Percentiles rank a stretch among this genome's conserved stretches.
Conservation (phyloP, 2,113 vertebrate genomes). For the Chloroceryle aenea region DNA sequence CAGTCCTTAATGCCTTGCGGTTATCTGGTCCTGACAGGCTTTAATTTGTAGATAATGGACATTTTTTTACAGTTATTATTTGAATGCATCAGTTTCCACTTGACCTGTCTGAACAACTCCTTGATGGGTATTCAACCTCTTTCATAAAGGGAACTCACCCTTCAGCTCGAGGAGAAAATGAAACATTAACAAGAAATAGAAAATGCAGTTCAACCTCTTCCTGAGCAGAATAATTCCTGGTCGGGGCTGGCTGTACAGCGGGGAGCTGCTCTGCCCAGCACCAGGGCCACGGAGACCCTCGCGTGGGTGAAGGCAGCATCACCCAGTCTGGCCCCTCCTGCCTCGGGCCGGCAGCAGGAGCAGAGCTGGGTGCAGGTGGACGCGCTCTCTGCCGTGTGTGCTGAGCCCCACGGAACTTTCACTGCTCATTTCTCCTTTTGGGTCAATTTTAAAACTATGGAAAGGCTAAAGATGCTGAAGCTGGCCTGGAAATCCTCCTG, state of each 20-base stretch:
- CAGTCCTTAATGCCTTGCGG: background rate
- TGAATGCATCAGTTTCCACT: constrained; percentile 18
- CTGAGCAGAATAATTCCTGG: background rate
- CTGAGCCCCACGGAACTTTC: background rate
- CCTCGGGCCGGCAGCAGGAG: rapidly evolving
- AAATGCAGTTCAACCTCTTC: background rate
- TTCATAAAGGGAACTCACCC: background rate
- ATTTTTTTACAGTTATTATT: background rate
- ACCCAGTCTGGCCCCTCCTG: background rate
- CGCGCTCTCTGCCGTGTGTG: rapidly evolving
- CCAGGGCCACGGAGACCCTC: background rate
- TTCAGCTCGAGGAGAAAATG: background rate
- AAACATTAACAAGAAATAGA: constrained; percentile 11
- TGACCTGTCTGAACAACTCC: constrained; percentile 38
- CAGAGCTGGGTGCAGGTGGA: background rate
- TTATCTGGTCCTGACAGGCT: background rate
- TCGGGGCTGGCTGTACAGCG: rapidly evolving
- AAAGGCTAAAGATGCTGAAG: background rate
- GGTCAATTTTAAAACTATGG: background rate
- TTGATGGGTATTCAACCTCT: constrained; percentile 1
- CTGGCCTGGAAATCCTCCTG: background rate
- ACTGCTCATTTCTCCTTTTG: background rate
- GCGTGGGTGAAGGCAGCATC: rapidly evolving
- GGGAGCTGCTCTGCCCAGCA: background rate
- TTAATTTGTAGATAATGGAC: constrained; percentile 11